Evolutionary conservation across 2,888 invertebrate genomes (phyloP).

Genomic region (Nymphalis c-album): DNA sequence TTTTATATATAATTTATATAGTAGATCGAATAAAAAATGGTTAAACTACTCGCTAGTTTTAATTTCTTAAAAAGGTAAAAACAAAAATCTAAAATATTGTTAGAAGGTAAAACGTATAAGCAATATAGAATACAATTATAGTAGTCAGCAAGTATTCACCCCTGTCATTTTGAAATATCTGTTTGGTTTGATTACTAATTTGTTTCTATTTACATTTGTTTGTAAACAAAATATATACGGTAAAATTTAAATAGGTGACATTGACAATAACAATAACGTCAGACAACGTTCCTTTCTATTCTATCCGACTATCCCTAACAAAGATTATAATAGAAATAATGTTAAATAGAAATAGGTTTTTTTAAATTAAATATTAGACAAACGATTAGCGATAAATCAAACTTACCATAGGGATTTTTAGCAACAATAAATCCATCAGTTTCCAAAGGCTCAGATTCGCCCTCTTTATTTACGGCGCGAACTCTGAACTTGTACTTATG

Average conservation of each 20-base stretch:
- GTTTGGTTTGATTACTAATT: background rate
- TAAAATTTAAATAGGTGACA: background rate
- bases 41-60: no score
- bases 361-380: background rate
- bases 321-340: background rate
- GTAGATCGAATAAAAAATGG: background rate
- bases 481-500: slow-evolving; percentile 99
- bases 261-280: background rate
- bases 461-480: slow-evolving; percentile 98
- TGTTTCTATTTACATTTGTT: background rate
- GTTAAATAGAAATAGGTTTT: background rate
- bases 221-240: slow-evolving; percentile 3
- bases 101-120: background rate
- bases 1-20: no score
- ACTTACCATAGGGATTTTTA: slow-evolving; percentile 96
- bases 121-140: background rate
- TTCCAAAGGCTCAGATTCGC: slow-evolving; percentile 97
- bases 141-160: background rate
- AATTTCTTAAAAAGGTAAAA: no score
- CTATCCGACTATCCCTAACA: background rate
- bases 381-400: background rate
- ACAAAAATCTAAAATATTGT: background rate
- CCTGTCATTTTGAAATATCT: background rate
- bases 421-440: slow-evolving; percentile 93
- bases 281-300: background rate